Conservation (phyloP, 2,797 vertebrate genomes). For the Enteromius trimaculatus region DNA sequence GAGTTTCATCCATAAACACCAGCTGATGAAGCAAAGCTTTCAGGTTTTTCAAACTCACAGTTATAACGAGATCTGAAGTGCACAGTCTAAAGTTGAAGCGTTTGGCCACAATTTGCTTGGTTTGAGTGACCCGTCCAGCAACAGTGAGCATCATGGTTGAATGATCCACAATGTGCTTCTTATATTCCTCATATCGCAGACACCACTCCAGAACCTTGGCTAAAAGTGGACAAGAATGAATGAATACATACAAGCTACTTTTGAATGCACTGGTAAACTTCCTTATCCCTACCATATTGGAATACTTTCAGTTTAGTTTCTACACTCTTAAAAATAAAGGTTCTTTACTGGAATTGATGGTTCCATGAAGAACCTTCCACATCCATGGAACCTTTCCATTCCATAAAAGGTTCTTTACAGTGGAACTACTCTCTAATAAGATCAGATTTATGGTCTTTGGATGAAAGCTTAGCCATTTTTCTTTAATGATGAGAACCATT, state of each 20-base stretch:
- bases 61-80: constrained; percentile 84
- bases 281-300: not conserved
- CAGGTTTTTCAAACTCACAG: constrained; percentile 67
- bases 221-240: constrained; percentile 51
- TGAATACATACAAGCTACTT: constrained; percentile 1
- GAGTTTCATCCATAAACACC: not conserved
- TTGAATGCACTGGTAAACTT: not conserved
- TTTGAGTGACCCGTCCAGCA: constrained; percentile 77
- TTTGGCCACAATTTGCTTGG: constrained; percentile 82
- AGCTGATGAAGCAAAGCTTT: not conserved
- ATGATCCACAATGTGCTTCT: constrained; percentile 86
- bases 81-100: constrained; percentile 87
- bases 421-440: not conserved
- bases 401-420: not conserved
- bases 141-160: constrained; percentile 87
- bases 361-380: not conserved
- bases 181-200: constrained; percentile 79
- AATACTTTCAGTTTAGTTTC: not conserved
- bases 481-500: not conserved
- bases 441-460: not conserved
- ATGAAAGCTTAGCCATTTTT: not conserved
- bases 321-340: not conserved
- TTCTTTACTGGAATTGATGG: not conserved
- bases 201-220: constrained; percentile 76
- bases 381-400: not conserved